phyloP scores from a whole-genome alignment of 2,113 vertebrate species.

The Arenaria interpres region DNA sequence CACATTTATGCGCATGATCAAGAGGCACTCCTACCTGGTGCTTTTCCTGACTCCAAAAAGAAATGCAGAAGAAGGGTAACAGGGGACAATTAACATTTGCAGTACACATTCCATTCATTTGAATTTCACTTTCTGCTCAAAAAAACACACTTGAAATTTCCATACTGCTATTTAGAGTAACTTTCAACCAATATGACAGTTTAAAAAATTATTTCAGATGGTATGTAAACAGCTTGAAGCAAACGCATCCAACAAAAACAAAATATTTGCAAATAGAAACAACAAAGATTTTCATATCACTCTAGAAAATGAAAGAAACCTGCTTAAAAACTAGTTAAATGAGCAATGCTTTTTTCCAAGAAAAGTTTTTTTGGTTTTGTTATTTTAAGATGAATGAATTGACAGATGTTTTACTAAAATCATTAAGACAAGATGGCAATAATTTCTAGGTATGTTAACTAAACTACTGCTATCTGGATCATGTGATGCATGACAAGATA shows the following conservation, averaged over 20 bases:
- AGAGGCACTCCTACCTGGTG: background rate
- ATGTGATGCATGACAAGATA: conserved; percentile 27
- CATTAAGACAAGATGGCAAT: conserved; percentile 66
- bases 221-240: conserved; percentile 64
- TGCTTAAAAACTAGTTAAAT: conserved; percentile 63
- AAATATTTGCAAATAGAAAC: conserved; percentile 62
- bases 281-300: conserved; percentile 62
- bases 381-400: conserved; percentile 67
- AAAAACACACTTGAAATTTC: background rate
- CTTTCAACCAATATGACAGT: conserved; percentile 66
- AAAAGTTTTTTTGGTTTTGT: background rate
- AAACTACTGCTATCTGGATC: conserved; percentile 40
- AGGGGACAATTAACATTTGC: background rate
- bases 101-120: background rate
- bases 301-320: conserved; percentile 67
- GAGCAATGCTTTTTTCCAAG: conserved; percentile 49
- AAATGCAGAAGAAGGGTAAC: background rate
- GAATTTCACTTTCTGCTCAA: conserved; percentile 27
- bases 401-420: conserved; percentile 73
- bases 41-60: background rate
- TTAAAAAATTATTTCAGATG: background rate
- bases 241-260: conserved; percentile 63
- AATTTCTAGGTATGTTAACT: conserved; percentile 67
- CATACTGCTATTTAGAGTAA: conserved; percentile 43
- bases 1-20: background rate